Evolutionary conservation across 2,113 vertebrate species (phyloP).

Genomic region (Uropsilus gracilis): DNA sequence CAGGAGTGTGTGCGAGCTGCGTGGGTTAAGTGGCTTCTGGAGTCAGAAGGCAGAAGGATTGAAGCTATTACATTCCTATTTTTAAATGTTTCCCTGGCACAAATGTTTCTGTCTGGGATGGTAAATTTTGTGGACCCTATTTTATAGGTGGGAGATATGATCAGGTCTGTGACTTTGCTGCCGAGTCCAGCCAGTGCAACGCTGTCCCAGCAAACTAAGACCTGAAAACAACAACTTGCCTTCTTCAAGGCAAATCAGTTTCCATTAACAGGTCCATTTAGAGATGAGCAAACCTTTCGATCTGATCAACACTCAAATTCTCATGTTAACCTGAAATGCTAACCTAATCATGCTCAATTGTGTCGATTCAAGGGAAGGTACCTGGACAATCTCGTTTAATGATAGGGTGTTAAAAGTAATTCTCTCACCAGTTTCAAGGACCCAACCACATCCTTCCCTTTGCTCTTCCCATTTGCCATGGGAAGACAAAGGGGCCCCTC

Average conservation of each 20-base stretch:
- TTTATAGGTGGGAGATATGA: not conserved
- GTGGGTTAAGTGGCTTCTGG: not conserved
- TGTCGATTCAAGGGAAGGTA: not conserved
- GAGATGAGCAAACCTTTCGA: not conserved
- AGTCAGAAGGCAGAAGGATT: not conserved
- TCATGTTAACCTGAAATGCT: not conserved
- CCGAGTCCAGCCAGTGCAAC: too few species aligned
- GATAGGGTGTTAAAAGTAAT: not conserved
- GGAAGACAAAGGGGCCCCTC: not conserved
- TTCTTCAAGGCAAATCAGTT: not conserved
- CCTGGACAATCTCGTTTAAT: not conserved
- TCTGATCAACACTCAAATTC: not conserved
- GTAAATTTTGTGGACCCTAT: not conserved
- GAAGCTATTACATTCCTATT: not conserved
- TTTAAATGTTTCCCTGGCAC: too few species aligned
- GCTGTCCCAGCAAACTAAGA: not conserved
- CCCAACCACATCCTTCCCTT: not conserved
- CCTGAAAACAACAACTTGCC: not conserved
- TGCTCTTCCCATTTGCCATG: slow-evolving; percentile 13
- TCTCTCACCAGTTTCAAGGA: not conserved
- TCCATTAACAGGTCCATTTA: not conserved
- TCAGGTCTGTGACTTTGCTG: not conserved
- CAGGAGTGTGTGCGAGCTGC: fast-evolving
- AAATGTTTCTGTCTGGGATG: not conserved
- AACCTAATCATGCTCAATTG: not conserved